Percentiles rank a stretch among this genome's conserved stretches.
Evolutionary conservation across 2,113 vertebrate genomes (phyloP).

Genomic region (Centrocercus urophasianus): DNA sequence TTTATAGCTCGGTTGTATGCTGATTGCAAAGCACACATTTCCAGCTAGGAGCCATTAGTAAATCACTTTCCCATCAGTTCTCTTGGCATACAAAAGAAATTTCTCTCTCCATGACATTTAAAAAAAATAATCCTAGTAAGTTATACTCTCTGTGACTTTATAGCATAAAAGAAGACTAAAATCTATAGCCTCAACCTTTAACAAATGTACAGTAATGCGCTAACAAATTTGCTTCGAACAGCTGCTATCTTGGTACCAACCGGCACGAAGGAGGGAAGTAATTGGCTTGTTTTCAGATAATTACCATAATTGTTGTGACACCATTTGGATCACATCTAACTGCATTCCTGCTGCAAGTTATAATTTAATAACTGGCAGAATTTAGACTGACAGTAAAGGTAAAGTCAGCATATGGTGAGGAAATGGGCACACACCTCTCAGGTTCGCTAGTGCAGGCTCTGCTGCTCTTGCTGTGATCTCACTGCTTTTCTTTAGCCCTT

Average conservation of each 20-base stretch:
- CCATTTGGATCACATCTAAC: slow-evolving; percentile 68
- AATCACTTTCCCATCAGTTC: slow-evolving; percentile 47
- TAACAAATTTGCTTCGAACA: slow-evolving; percentile 65
- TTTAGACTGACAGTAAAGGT: slow-evolving; percentile 70
- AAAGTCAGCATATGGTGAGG: slow-evolving; percentile 53
- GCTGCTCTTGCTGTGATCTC: slow-evolving; percentile 16
- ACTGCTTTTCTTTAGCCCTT: background rate
- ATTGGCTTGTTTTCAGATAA: slow-evolving; percentile 75
- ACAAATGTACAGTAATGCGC: slow-evolving; percentile 50
- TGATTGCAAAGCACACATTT: slow-evolving; percentile 57
- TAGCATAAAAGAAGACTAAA: slow-evolving; percentile 59
- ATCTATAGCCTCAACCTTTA: slow-evolving; percentile 69
- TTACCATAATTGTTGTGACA: slow-evolving; percentile 73
- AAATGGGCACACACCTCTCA: slow-evolving; percentile 24
- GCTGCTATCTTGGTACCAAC: slow-evolving; percentile 71
- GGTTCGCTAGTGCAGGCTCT: background rate
- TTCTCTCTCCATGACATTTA: slow-evolving; percentile 56
- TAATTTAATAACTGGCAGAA: slow-evolving; percentile 69
- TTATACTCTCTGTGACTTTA: slow-evolving; percentile 45
- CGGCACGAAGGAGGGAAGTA: slow-evolving; percentile 51
- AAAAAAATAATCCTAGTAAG: slow-evolving; percentile 26
- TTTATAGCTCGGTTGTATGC: slow-evolving; percentile 45
- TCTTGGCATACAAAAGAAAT: slow-evolving; percentile 54
- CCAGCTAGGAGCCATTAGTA: slow-evolving; percentile 37
- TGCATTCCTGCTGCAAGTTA: slow-evolving; percentile 54